Conservation (phyloP, 2,113 vertebrate genomes). For the Petrocephalus microphthalmus region DNA sequence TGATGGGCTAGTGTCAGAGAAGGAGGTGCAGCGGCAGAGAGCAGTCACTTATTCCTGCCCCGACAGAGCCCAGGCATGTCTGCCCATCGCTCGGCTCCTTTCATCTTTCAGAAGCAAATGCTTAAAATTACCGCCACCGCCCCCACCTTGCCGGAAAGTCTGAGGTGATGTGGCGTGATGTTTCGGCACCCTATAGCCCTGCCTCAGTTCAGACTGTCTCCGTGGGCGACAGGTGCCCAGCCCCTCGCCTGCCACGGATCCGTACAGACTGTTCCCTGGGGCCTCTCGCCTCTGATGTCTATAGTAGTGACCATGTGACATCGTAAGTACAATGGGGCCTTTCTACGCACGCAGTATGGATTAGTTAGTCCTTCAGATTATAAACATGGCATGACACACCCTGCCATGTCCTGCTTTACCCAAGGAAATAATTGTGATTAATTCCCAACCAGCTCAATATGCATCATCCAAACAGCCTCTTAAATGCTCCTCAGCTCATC, state of each 20-base stretch:
- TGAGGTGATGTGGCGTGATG: conserved; percentile 37
- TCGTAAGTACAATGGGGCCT: not conserved
- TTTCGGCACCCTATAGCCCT: conserved; percentile 28
- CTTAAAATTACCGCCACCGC: not conserved
- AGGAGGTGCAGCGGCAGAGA: not conserved
- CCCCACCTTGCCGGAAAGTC: not conserved
- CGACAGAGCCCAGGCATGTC: not conserved
- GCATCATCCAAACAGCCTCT: not conserved
- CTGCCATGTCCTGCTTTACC: too few species aligned
- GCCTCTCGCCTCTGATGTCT: conserved; percentile 20
- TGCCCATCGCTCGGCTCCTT: not conserved
- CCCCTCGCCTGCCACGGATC: not conserved
- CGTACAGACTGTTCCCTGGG: not conserved
- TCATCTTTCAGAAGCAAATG: not conserved
- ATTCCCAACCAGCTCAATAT: conserved; percentile 2
- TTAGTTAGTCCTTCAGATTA: conserved; percentile 26
- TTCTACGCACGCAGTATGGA: conserved; percentile 22
- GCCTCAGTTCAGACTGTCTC: not conserved
- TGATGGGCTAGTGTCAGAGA: not conserved
- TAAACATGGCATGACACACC: not conserved
- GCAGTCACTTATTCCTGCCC: not conserved
- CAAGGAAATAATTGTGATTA: conserved; percentile 10
- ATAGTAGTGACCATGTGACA: conserved; percentile 16
- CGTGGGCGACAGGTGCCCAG: not conserved
- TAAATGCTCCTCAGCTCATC: not conserved